These are phyloP conservation scores for Chinchilla lanigera DNA, from an alignment of 2,113 vertebrate genomes.

Conservation along the genomic window DNA sequence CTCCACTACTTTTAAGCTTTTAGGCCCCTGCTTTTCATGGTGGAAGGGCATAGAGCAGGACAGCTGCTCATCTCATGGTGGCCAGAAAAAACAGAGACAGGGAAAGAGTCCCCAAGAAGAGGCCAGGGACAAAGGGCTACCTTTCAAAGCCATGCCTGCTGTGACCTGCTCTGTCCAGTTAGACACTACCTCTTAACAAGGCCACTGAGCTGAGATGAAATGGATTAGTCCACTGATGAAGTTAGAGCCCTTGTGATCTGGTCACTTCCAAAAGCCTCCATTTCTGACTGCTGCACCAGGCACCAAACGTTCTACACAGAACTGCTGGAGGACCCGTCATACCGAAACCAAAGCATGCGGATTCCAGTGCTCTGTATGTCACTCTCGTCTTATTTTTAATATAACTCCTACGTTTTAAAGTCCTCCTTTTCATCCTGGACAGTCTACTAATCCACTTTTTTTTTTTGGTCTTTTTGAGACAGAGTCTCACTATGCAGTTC, in stretches of 20 bases:
- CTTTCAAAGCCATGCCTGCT: background rate
- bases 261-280: background rate
- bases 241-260: background rate
- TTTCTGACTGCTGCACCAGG: background rate
- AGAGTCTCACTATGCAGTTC: too few species aligned
- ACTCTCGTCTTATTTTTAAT: background rate
- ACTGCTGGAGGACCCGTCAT: background rate
- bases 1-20: background rate
- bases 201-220: background rate
- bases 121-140: background rate
- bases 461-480: too few species aligned
- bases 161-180: background rate
- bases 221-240: background rate
- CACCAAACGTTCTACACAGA: background rate
- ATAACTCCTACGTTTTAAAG: background rate
- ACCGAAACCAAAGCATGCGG: background rate
- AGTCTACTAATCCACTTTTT: background rate
- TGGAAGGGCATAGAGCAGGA: background rate
- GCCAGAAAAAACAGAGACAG: background rate
- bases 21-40: background rate
- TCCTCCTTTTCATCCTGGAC: background rate
- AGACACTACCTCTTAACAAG: background rate
- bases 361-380: background rate
- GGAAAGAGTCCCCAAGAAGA: background rate
- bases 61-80: background rate